Base-by-base conservation (phyloP, 2,113 vertebrate genomes). In the Ameiurus melas region DNA sequence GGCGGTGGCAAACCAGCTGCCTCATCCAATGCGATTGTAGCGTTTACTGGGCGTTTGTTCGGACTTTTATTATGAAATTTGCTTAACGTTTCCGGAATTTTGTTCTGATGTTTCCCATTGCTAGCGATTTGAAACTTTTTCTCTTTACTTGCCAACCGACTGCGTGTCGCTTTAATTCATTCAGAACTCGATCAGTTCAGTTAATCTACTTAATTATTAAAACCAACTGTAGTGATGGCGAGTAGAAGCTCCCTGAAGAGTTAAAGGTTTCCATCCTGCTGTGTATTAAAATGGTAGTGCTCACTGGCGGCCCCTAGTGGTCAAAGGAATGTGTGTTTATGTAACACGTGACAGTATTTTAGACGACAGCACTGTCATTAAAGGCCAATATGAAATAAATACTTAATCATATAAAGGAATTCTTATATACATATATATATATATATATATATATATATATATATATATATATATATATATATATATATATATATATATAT, bases 61-160 rank as follows among this genome's bases (percentile, higher is more conserved):
- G 20, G 14, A 82, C 80, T 82, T 62, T 43, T 83, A 83, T 39
- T 83, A 62, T 83, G 80, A 83, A 62, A 62, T 62, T 55, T 27
- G 20, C 27, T 36, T 22, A 22, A 12, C 5, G n/a, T 9, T 30
- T 19, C 4, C 14, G 43, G 8, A 39, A 25, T 27, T 30, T 2
- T 0, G 27, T 14, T 58, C 17, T 55, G 4, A 3, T 33, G 33
- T 43, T 60, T 60, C 55, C 20, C 53, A 22, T 39, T 81, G 6
- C 2, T 57, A 8, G 8, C 0, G 53, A n/a, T 33, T 81, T 58
- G 1, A 57, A 58, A 5, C 8, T 58, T 81, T 81, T 10, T 30
- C 27, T 33, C 5, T 19, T 33, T 16, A 55, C 2, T 6, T 79
- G 1, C 5, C 5, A n/a, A 79, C 39, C 39, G 73, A 53, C 14